These are phyloP conservation scores for Nephrotoma flavescens DNA, from an alignment of 2,888 invertebrate species.

Conservation along the genomic window DNA sequence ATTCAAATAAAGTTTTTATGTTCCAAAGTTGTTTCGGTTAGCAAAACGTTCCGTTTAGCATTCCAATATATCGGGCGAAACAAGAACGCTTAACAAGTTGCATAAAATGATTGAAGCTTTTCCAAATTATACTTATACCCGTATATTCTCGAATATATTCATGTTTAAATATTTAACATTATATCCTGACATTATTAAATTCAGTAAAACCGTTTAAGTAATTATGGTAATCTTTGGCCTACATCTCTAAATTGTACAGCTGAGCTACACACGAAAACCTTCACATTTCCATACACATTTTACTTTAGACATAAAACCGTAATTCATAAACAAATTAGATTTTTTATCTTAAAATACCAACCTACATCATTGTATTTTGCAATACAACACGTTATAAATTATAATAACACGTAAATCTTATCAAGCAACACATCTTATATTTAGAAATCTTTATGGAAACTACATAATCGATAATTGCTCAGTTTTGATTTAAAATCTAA, in stretches of 20 bases:
- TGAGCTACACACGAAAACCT: not conserved
- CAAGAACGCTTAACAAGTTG: too few species aligned
- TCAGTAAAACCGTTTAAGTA: not conserved
- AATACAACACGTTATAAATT: not conserved
- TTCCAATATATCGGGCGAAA: too few species aligned
- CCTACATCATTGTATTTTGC: not conserved
- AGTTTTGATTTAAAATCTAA: not conserved
- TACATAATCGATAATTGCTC: not conserved
- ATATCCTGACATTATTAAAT: too few species aligned
- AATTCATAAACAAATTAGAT: not conserved
- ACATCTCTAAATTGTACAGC: not conserved
- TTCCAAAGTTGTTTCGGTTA: too few species aligned
- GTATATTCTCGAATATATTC: too few species aligned
- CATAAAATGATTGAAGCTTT: too few species aligned
- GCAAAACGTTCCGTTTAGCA: too few species aligned
- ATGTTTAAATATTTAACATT: too few species aligned
- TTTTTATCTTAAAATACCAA: not conserved
- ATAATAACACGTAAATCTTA: not conserved
- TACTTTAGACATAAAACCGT: not conserved
- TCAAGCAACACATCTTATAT: not conserved
- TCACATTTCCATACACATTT: not conserved
- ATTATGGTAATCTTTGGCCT: not conserved
- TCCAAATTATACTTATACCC: too few species aligned
- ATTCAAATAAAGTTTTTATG: too few species aligned
- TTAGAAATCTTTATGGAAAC: not conserved